These are phyloP conservation scores for Adoxophyes honmai DNA, from an alignment of 1,140 invertebrate species.

Conservation along the genomic window DNA sequence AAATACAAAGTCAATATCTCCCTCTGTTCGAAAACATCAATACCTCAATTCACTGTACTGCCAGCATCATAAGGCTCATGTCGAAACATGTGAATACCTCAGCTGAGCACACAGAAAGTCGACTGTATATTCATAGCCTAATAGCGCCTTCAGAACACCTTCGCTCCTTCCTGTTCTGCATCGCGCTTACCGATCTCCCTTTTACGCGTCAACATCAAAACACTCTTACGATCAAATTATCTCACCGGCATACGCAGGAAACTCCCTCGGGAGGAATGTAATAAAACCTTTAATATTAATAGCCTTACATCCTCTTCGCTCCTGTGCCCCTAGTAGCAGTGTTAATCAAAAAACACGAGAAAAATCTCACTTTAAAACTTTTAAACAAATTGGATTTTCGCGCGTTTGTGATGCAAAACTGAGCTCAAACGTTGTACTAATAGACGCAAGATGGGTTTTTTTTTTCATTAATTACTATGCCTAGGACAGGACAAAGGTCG, in stretches of 20 bases:
- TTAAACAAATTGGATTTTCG: constrained; percentile 29
- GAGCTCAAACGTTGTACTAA: constrained; percentile 19
- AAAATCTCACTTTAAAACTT: constrained; percentile 7
- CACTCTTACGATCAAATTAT: constrained; percentile 14
- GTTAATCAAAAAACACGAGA: neutral
- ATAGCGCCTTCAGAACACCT: too few species aligned
- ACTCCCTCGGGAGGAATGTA: neutral
- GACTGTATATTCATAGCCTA: too few species aligned
- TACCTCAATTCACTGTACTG: too few species aligned
- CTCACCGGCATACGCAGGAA: neutral
- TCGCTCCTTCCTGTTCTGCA: neutral
- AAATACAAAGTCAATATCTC: too few species aligned
- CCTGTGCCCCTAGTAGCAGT: neutral
- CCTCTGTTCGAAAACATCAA: too few species aligned
- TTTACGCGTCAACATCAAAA: constrained; percentile 11
- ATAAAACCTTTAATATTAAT: constrained; percentile 13
- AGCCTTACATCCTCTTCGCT: neutral
- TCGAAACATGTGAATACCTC: too few species aligned
- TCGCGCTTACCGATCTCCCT: neutral
- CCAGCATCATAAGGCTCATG: too few species aligned
- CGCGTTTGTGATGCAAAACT: constrained; percentile 65
- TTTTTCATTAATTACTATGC: constrained; percentile 48
- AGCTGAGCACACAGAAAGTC: too few species aligned
- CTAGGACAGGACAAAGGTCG: constrained; percentile 35
- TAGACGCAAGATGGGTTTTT: constrained; percentile 20